Base-by-base conservation (phyloP, 1,140 invertebrate species). In the Ptiloglossa arizonensis region DNA sequence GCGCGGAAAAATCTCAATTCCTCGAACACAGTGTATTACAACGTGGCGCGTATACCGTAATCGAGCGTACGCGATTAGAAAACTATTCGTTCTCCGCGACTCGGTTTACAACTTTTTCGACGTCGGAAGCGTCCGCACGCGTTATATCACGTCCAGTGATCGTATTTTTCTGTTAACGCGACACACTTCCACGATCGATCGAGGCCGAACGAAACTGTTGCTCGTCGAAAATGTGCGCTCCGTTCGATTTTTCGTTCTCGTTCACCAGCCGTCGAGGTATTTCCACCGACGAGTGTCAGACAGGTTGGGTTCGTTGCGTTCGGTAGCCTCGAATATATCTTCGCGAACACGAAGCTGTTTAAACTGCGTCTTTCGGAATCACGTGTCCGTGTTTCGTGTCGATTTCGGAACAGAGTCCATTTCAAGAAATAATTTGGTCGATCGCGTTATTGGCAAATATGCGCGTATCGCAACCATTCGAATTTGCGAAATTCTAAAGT, bases 251-350 rank as follows among this genome's bases (percentile, higher is more conserved):
- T 41, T 52, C 60, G 27, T 19, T 74, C 44, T 68, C n/a, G 13
- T 32, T 35, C 41, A 63, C 48, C 57, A 32, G 52, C 48, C 59
- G 50, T 63, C 59, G 29, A 52, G 35, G 32, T 50, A 64, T 79
- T 82, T 67, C 57, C 69, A 50, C 13, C 3, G 35, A 78, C 56
- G 56, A 68, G 46, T 50, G 24, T 78, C 67, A 59, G 64, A 41
- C 38, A 70, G 79, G 66, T 75, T 50, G 44, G 66, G 44, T 76
- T 57, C 50, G 54, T 68, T 22, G 68, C 48, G 46, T 81, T 74
- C 52, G 24, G 27, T 48, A 29, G 46, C 27, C 59, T 66, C 27
- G 48, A 68, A 27, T 44, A 29, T 32, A 56, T 59, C 24, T 44
- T 56, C 24, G 38, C 60, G 27, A 24, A 9, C 63, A 17, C 22